phyloP scores from a whole-genome alignment of 2,888 invertebrate genomes.

The Oasisia sp. region DNA sequence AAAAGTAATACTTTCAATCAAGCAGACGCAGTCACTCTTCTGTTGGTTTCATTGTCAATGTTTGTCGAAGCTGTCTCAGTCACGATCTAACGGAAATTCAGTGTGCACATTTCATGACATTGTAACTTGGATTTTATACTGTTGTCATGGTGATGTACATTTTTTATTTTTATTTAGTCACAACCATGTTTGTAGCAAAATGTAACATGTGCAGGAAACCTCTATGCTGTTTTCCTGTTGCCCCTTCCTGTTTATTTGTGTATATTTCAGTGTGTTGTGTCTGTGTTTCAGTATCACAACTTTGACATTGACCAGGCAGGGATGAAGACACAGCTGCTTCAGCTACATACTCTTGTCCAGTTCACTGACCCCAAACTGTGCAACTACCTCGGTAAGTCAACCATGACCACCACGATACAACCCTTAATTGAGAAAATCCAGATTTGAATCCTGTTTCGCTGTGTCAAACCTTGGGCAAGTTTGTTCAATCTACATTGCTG shows the following conservation, averaged over 20 bases:
- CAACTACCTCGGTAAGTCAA: constrained; percentile 76
- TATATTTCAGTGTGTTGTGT: neutral
- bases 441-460: no score
- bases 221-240: neutral
- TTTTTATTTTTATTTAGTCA: neutral
- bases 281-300: constrained; percentile 70
- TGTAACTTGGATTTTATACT: neutral
- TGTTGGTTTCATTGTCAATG: no score
- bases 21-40: neutral
- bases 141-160: neutral
- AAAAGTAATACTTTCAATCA: neutral
- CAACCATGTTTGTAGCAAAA: neutral
- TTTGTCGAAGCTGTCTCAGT: no score
- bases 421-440: neutral
- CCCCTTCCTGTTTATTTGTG: neutral
- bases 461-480: no score
- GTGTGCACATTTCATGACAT: neutral
- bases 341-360: constrained; percentile 83
- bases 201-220: neutral
- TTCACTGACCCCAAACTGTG: constrained; percentile 87
- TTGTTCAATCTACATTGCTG: no score
- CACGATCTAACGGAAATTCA: neutral
- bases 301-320: constrained; percentile 97
- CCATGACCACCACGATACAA: no score
- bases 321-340: constrained; percentile 91